Percentiles rank a stretch among this genome's conserved stretches.
phyloP scores from a whole-genome alignment of 2,888 invertebrate genomes.

The Gibbula magus region DNA sequence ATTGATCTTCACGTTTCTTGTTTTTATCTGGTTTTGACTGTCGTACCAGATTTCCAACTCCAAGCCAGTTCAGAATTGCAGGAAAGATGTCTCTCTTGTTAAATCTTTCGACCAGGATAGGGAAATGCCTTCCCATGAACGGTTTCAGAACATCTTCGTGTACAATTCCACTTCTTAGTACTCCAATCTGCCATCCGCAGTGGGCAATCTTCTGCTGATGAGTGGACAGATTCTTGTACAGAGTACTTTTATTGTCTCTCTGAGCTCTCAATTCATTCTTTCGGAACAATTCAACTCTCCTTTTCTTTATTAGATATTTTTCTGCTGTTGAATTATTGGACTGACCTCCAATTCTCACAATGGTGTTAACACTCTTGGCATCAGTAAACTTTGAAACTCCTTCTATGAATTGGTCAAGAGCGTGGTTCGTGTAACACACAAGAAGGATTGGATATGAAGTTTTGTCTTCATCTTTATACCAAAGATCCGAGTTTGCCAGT shows the following conservation, averaged over 20 bases:
- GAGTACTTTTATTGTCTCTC: not conserved
- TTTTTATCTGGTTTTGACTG: not conserved
- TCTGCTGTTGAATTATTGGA: constrained; percentile 55
- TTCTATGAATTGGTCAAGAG: constrained; percentile 69
- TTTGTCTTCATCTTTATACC: constrained; percentile 60
- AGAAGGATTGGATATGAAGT: constrained; percentile 54
- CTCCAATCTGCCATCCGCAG: not conserved
- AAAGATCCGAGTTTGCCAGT: constrained; percentile 78
- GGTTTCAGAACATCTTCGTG: not conserved
- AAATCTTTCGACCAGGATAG: not conserved
- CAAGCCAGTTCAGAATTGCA: not conserved
- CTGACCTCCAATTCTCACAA: constrained; percentile 57
- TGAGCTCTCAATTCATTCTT: not conserved
- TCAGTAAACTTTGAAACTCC: constrained; percentile 50
- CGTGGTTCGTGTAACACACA: constrained; percentile 70
- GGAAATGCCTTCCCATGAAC: not conserved
- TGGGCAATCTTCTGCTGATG: not conserved
- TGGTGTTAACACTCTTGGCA: constrained; percentile 11
- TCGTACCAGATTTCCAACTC: not conserved
- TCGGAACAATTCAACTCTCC: constrained; percentile 31
- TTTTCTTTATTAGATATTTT: constrained; percentile 33
- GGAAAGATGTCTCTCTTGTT: not conserved
- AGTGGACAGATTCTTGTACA: not conserved
- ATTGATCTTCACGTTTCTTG: not conserved
- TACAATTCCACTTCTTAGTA: not conserved